These are phyloP conservation scores for Hestina assimilis DNA, from an alignment of 1,140 invertebrate species.

Conservation along the genomic window DNA sequence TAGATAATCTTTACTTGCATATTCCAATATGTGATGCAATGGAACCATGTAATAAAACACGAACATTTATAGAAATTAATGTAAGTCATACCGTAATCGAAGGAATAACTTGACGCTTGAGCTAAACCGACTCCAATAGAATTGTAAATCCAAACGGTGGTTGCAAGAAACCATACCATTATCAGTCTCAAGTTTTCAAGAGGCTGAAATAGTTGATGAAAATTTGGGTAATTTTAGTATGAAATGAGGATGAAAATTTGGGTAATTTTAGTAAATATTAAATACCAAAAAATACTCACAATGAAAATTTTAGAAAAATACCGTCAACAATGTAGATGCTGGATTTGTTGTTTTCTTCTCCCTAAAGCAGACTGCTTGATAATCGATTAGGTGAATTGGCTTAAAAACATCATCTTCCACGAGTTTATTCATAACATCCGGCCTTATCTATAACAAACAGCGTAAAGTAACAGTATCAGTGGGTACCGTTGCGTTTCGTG, in stretches of 20 bases:
- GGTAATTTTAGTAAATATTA: neutral
- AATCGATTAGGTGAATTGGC: slow-evolving; percentile 89
- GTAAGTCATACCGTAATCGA: slow-evolving; percentile 60
- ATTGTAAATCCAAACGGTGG: slow-evolving; percentile 65
- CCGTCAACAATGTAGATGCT: slow-evolving; percentile 81
- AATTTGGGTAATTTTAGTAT: neutral
- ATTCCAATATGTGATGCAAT: neutral
- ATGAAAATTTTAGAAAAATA: slow-evolving; percentile 43
- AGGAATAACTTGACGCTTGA: slow-evolving; percentile 61
- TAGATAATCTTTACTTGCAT: neutral
- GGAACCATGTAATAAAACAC: neutral
- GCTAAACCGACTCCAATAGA: slow-evolving; percentile 50
- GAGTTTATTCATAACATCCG: slow-evolving; percentile 88
- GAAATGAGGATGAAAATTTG: neutral
- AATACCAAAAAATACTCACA: neutral
- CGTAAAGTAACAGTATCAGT: too few relatives aligned
- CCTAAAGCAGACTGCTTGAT: slow-evolving; percentile 92
- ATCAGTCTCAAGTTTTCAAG: slow-evolving; percentile 60
- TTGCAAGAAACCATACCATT: slow-evolving; percentile 59
- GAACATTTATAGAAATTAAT: neutral
- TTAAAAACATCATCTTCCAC: slow-evolving; percentile 89
- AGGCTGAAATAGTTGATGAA: slow-evolving; percentile 45
- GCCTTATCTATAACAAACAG: slow-evolving; percentile 60
- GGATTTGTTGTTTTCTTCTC: slow-evolving; percentile 81
- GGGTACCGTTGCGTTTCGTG: too few relatives aligned